Percentiles rank a stretch among this genome's conserved stretches.
These are phyloP conservation scores for Sinopyrophorus schimmeli DNA, from an alignment of 2,888 invertebrate genomes.

Conservation along the genomic window DNA sequence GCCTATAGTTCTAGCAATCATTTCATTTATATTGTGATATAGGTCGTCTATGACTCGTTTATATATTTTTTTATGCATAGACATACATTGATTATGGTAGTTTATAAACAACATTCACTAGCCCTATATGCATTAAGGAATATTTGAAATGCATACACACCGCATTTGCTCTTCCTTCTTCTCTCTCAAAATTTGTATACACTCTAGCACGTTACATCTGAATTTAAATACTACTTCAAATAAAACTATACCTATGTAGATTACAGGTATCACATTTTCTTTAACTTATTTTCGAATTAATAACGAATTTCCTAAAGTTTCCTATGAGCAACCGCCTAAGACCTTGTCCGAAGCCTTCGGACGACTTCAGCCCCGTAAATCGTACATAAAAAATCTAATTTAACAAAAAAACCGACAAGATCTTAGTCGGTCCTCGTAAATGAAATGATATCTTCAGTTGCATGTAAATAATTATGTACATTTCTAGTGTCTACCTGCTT, in stretches of 20 bases:
- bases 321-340: constrained; percentile 17
- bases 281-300: constrained; percentile 33
- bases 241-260: constrained; percentile 44
- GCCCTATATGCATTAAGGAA: constrained; percentile 54
- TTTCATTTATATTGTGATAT: constrained; percentile 40
- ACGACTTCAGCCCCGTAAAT: no score
- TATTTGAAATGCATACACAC: constrained; percentile 52
- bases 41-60: constrained; percentile 45
- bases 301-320: constrained; percentile 24
- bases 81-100: constrained; percentile 52
- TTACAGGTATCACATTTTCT: constrained; percentile 50
- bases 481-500: constrained; percentile 29
- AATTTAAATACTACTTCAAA: constrained; percentile 41
- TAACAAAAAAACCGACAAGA: no score
- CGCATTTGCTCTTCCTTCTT: constrained; percentile 30
- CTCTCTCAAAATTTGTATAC: constrained; percentile 24
- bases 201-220: constrained; percentile 22
- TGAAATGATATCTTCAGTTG: constrained; percentile 20
- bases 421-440: no score
- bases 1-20: constrained; percentile 53
- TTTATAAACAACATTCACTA: constrained; percentile 54
- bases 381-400: neutral
- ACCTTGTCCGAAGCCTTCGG: no score
- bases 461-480: constrained; percentile 25
- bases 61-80: constrained; percentile 38